phyloP scores from a whole-genome alignment of 1,140 invertebrate genomes.

The Phocides pigmalion region DNA sequence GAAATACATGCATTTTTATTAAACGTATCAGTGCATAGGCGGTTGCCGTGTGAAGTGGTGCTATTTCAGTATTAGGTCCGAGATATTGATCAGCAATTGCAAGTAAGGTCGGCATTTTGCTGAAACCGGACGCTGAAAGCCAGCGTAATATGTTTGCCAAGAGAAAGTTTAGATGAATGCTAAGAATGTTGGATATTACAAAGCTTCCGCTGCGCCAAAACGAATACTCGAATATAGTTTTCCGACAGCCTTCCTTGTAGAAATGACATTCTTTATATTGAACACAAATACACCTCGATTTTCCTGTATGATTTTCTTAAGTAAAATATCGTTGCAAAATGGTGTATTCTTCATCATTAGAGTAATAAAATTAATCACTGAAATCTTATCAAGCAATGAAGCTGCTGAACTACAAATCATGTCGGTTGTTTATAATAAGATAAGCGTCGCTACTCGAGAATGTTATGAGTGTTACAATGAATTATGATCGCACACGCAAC shows the following conservation, averaged over 20 bases:
- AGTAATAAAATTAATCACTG: not conserved
- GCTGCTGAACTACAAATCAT: not conserved
- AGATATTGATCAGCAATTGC: conserved; percentile 39
- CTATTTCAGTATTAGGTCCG: conserved; percentile 27
- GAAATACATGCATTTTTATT: conserved; percentile 36
- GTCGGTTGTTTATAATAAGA: not conserved
- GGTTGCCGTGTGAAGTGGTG: not conserved
- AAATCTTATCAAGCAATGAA: not conserved
- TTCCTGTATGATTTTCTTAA: too few relatives aligned
- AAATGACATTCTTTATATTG: too few relatives aligned
- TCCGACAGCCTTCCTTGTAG: too few relatives aligned
- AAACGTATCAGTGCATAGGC: not conserved
- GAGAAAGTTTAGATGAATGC: conserved; percentile 29
- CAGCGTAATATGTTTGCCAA: conserved; percentile 34
- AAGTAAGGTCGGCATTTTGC: conserved; percentile 37
- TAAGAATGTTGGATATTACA: conserved; percentile 11
- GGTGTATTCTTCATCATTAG: too few relatives aligned
- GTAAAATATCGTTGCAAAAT: too few relatives aligned
- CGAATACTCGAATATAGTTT: not conserved
- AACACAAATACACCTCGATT: too few relatives aligned
- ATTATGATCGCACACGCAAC: not conserved
- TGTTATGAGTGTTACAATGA: not conserved
- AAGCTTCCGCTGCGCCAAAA: not conserved
- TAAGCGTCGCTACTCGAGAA: not conserved
- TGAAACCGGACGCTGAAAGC: conserved; percentile 22